Conservation (phyloP, 2,888 invertebrate genomes). For the Rhamphomyia laevipes region DNA sequence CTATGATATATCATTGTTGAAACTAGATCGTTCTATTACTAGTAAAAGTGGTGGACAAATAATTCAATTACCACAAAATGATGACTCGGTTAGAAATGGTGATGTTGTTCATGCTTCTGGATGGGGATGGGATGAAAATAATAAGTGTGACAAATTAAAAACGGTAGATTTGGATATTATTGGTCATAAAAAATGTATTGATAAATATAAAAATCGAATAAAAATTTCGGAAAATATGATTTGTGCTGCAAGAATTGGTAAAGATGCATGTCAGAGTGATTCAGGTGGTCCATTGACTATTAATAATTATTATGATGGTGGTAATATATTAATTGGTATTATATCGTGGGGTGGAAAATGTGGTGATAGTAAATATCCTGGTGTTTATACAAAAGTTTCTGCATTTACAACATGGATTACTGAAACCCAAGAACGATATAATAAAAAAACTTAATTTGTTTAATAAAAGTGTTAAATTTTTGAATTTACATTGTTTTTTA, state of each 20-base stretch:
- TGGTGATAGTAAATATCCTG: conserved; percentile 47
- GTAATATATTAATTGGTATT: conserved; percentile 42
- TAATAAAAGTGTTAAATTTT: too few relatives aligned
- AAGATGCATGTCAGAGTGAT: conserved; percentile 6
- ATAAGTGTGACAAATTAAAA: not conserved
- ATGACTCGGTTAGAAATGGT: not conserved
- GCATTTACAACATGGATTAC: conserved; percentile 1
- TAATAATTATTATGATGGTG: not conserved
- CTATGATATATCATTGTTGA: conserved; percentile 5
- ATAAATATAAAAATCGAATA: not conserved
- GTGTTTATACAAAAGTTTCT: conserved; percentile 56
- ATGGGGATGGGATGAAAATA: conserved; percentile 4
- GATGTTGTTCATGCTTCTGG: conserved; percentile 1
- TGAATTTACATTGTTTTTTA: too few relatives aligned
- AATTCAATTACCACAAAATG: conserved; percentile 3
- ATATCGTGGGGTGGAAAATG: conserved; percentile 39
- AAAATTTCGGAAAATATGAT: conserved; percentile 4
- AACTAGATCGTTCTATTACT: conserved; percentile 2
- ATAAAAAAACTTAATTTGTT: too few relatives aligned
- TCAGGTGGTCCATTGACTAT: conserved; percentile 6
- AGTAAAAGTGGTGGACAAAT: conserved; percentile 1
- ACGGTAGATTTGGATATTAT: not conserved
- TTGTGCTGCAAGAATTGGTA: conserved; percentile 5
- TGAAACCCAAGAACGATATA: not conserved
- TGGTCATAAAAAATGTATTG: not conserved